Base-by-base conservation (phyloP, 2,888 invertebrate species). In the Pemphredon lugubris region DNA sequence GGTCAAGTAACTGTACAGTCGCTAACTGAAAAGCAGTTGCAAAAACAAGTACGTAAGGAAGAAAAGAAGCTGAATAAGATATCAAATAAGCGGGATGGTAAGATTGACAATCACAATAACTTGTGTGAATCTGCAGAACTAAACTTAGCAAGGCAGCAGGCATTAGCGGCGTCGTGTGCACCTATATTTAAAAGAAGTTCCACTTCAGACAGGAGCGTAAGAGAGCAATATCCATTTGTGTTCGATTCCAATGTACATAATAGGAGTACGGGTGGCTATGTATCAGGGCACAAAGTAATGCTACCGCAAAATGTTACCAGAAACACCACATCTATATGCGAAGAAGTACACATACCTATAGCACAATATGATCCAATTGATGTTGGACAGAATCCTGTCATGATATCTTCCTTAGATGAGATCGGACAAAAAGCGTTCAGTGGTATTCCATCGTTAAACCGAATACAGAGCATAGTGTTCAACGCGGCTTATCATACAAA, bases 381-480 rank as follows among this genome's bases (percentile, higher is more conserved):
- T 59, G 91, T 95, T 23, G 94, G 94, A 16, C 93, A 93, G 82
- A 91, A 93, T 81, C 91, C 93, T 54, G 91, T 96, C 0, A 90
- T 92, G 30, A 91, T 94, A 73, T 90, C 92, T 0, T 90, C 92
- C 20, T 89, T 95, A 79, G 95, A 95, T 87, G 92, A 94, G 90
- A 94, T 98, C 58, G 98, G 97, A 0, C 94, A 95, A 91, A 92
- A 95, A 90, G 98, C 96, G 0, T 99, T 99, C 89, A 93, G 94
- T 82, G 96, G 96, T 80, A 95, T 96, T 55, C 94, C 95, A 86
- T 92, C 93, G 54, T 91, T 99, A 32, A 99, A 99, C 90, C 92
- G 95, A 58, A 98, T 99, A 80, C 99, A 99, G 89, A 96, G 97
- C 0, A 95, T 98, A 45, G 99, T 99, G 0, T 99, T 95, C 90